Percentiles rank a stretch among this genome's conserved stretches.
Evolutionary conservation across 1,140 invertebrate species (phyloP).

Genomic region (Pseudomyrmex flavicornis): DNA sequence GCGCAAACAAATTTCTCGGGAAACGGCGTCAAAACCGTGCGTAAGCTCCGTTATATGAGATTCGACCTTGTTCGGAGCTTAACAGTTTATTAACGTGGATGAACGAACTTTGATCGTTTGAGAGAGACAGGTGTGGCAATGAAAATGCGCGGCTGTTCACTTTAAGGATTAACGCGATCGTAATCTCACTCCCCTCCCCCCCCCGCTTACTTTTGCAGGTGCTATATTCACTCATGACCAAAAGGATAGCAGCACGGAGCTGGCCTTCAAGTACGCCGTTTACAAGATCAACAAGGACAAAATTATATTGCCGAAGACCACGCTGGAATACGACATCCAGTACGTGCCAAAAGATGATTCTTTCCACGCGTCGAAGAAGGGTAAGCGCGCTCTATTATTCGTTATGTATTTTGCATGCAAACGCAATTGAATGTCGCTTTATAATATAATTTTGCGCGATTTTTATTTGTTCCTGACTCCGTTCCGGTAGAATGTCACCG

Average conservation of each 20-base stretch:
- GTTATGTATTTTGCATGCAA: background rate
- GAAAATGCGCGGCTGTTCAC: conserved; percentile 9
- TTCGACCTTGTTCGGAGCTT: background rate
- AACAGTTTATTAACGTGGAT: conserved; percentile 58
- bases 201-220: conserved; percentile 81
- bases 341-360: conserved; percentile 89
- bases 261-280: conserved; percentile 90
- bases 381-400: conserved; percentile 77
- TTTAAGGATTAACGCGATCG: conserved; percentile 15
- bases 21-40: conserved; percentile 17
- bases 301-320: conserved; percentile 88
- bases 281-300: conserved; percentile 89
- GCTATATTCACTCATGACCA: conserved; percentile 89
- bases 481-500: no score
- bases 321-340: conserved; percentile 88
- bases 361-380: conserved; percentile 89
- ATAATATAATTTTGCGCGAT: no score
- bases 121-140: background rate
- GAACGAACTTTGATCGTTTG: conserved; percentile 58
- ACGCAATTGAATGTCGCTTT: no score
- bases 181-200: background rate
- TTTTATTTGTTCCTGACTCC: no score
- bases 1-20: no score
- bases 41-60: conserved; percentile 25
- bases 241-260: conserved; percentile 87